phyloP scores from a whole-genome alignment of 2,888 invertebrate genomes.

The Caenorhabditis panamensis region DNA sequence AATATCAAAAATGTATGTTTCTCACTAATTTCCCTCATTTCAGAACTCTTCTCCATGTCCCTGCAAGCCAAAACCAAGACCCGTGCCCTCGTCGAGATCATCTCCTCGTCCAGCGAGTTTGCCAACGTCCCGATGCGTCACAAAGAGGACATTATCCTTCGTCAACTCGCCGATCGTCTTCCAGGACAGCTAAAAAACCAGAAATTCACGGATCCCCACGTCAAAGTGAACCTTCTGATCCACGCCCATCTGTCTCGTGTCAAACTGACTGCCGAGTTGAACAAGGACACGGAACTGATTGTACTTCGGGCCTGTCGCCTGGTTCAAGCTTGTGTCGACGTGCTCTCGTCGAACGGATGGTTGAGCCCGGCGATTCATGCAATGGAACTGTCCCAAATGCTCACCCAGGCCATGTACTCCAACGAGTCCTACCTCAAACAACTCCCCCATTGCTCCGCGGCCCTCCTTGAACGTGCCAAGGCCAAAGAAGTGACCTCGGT shows the following conservation, averaged over 20 bases:
- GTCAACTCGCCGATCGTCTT: conserved; percentile 83
- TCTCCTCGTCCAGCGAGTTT: conserved; percentile 97
- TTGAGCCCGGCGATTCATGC: conserved; percentile 97
- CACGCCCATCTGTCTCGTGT: conserved; percentile 96
- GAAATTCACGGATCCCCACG: conserved; percentile 95
- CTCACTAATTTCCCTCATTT: conserved; percentile 25
- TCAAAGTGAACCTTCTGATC: conserved; percentile 93
- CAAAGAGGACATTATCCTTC: conserved; percentile 92
- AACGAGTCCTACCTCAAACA: conserved; percentile 98
- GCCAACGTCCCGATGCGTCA: conserved; percentile 94
- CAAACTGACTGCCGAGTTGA: conserved; percentile 95
- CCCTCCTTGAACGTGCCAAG: conserved; percentile 91
- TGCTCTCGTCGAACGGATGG: conserved; percentile 93
- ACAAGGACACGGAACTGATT: conserved; percentile 93
- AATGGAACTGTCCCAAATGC: conserved; percentile 99
- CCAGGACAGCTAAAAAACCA: conserved; percentile 87
- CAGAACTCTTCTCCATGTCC: conserved; percentile 97
- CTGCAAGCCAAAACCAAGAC: conserved; percentile 97
- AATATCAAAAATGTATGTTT: too few relatives aligned
- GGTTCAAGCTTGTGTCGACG: conserved; percentile 90
- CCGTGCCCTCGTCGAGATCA: conserved; percentile 95
- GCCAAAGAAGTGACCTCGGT: conserved; percentile 93
- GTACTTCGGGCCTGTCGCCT: conserved; percentile 85
- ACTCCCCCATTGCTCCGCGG: conserved; percentile 93
- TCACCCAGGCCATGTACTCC: conserved; percentile 99